Percentiles rank a stretch among this genome's conserved stretches.
These are phyloP conservation scores for Subacronicta megacephala DNA, from an alignment of 2,888 invertebrate species.

Conservation along the genomic window DNA sequence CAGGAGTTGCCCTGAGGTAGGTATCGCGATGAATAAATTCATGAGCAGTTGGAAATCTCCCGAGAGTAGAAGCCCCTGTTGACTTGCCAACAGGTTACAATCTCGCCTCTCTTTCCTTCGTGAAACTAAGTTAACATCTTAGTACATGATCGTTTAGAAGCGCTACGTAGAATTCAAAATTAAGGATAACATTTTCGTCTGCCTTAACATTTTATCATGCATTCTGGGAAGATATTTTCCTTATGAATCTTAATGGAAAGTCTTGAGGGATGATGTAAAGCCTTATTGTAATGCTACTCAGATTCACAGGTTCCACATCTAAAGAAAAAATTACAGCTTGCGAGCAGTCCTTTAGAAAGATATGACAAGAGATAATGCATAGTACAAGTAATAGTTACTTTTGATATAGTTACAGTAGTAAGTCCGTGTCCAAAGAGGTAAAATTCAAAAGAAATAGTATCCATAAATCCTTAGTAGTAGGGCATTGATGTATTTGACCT, in stretches of 20 bases:
- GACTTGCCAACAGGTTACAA: constrained; percentile 59
- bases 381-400: too few relatives aligned
- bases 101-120: constrained; percentile 38
- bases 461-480: too few relatives aligned
- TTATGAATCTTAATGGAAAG: not conserved
- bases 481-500: too few relatives aligned
- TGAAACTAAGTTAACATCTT: constrained; percentile 48
- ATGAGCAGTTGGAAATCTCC: constrained; percentile 54
- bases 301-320: too few relatives aligned
- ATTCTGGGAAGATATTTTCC: not conserved
- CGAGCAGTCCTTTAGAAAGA: too few relatives aligned
- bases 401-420: too few relatives aligned
- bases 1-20: constrained; percentile 39
- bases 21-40: constrained; percentile 58
- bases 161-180: constrained; percentile 21
- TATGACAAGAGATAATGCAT: too few relatives aligned
- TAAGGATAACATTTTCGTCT: not conserved
- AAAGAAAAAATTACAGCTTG: too few relatives aligned
- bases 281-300: too few relatives aligned
- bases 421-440: too few relatives aligned
- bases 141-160: constrained; percentile 31
- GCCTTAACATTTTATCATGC: not conserved
- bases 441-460: too few relatives aligned
- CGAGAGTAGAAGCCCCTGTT: constrained; percentile 44
- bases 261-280: not conserved